Conservation (phyloP, 2,888 invertebrate genomes). For the Coenonympha glycerion region DNA sequence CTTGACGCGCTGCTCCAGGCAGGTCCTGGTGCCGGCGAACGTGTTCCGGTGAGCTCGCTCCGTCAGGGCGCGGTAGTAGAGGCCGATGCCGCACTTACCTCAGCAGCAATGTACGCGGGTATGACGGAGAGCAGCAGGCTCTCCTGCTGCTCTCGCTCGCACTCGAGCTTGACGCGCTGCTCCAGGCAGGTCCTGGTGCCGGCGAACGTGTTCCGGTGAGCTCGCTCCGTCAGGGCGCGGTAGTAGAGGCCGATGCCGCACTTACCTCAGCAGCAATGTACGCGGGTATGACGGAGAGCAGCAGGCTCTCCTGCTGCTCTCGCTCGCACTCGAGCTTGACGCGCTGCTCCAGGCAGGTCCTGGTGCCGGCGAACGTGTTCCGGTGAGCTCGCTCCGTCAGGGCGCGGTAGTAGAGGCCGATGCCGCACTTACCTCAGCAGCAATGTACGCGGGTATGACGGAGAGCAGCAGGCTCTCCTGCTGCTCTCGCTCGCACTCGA, state of each 20-base stretch:
- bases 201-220: constrained; percentile 91
- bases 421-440: no score
- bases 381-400: constrained; percentile 91
- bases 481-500: constrained; percentile 94
- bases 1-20: constrained; percentile 93
- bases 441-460: constrained; percentile 95
- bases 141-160: constrained; percentile 95
- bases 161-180: constrained; percentile 92
- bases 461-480: constrained; percentile 93
- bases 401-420: constrained; percentile 91
- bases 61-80: constrained; percentile 92
- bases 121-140: constrained; percentile 93
- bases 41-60: constrained; percentile 91
- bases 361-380: constrained; percentile 91
- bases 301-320: constrained; percentile 93
- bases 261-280: no score
- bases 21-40: constrained; percentile 92
- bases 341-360: constrained; percentile 93
- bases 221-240: constrained; percentile 89
- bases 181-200: constrained; percentile 95
- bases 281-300: constrained; percentile 95
- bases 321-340: constrained; percentile 94
- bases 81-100: constrained; percentile 87
- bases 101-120: constrained; percentile 94
- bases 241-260: constrained; percentile 91